phyloP scores from a whole-genome alignment of 2,888 invertebrate genomes.

The Cacoxenus indagator region DNA sequence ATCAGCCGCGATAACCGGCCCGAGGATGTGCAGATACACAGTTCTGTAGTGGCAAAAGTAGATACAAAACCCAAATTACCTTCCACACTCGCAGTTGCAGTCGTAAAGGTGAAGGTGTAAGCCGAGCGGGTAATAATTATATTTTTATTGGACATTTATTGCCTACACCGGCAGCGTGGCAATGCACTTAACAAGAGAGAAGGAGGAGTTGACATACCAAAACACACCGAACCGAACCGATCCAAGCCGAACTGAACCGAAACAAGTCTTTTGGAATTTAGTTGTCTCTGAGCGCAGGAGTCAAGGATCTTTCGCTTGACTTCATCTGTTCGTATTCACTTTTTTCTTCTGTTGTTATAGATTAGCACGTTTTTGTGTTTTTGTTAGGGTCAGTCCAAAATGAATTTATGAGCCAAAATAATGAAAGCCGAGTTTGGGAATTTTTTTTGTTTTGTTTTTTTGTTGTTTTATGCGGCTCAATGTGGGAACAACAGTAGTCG shows the following conservation, averaged over 20 bases:
- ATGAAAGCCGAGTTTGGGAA: not conserved
- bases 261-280: not conserved
- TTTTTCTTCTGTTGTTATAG: not conserved
- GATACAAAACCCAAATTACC: slow-evolving; percentile 43
- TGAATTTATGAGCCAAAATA: slow-evolving; percentile 42
- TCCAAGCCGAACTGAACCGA: not conserved
- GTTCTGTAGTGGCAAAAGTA: slow-evolving; percentile 38
- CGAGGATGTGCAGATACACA: slow-evolving; percentile 21
- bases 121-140: slow-evolving; percentile 66
- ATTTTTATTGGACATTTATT: slow-evolving; percentile 70
- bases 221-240: too few relatives aligned
- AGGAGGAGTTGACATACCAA: not conserved
- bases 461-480: too few relatives aligned
- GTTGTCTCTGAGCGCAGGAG: too few relatives aligned
- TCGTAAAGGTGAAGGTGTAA: slow-evolving; percentile 48
- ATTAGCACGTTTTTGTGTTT: slow-evolving; percentile 20
- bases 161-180: slow-evolving; percentile 40
- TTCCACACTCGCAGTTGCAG: not conserved
- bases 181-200: not conserved
- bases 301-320: too few relatives aligned
- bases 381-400: slow-evolving; percentile 27
- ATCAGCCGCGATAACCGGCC: slow-evolving; percentile 29
- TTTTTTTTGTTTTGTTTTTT: not conserved
- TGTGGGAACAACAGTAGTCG: too few relatives aligned
- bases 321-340: not conserved